phyloP scores from a whole-genome alignment of 23 tunicate genomes.

The Trididemnum clinides region DNA sequence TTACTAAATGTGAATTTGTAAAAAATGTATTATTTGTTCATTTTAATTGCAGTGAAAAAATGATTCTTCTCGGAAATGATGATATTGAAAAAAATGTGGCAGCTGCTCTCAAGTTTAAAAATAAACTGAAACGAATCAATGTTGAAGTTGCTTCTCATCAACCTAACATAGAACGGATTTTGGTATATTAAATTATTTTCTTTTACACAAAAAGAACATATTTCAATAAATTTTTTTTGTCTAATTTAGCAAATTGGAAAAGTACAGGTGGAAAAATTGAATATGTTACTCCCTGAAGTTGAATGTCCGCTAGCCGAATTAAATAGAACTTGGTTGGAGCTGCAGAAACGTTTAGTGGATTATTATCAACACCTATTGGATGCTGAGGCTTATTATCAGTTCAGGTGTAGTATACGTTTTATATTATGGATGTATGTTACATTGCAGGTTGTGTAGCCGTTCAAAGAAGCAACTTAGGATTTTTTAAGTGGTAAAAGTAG shows the following conservation, averaged over 20 bases:
- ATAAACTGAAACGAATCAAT: slow-evolving; percentile 85
- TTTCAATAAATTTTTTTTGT: no score
- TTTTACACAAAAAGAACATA: no score
- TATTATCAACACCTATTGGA: slow-evolving; percentile 42
- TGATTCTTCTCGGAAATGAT: slow-evolving; percentile 61
- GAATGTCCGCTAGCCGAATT: slow-evolving; percentile 28
- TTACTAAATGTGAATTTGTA: not conserved
- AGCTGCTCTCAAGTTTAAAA: slow-evolving; percentile 56
- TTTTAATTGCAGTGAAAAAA: slow-evolving; percentile 75
- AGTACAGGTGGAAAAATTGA: no score
- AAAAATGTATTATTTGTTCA: not conserved
- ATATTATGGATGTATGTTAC: no score
- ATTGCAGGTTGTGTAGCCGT: no score
- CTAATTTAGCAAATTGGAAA: no score
- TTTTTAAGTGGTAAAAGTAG: no score
- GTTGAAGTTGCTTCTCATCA: slow-evolving; percentile 63
- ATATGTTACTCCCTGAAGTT: no score
- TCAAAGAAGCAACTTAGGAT: no score
- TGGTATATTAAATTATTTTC: no score
- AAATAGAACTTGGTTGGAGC: slow-evolving; percentile 51
- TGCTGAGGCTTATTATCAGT: slow-evolving; percentile 76
- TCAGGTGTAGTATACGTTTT: no score
- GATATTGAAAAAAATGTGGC: slow-evolving; percentile 84
- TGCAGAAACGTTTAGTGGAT: slow-evolving; percentile 50
- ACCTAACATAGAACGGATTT: slow-evolving; percentile 60